phyloP scores from a whole-genome alignment of 1,140 invertebrate genomes.

The Orchestia grillus region DNA sequence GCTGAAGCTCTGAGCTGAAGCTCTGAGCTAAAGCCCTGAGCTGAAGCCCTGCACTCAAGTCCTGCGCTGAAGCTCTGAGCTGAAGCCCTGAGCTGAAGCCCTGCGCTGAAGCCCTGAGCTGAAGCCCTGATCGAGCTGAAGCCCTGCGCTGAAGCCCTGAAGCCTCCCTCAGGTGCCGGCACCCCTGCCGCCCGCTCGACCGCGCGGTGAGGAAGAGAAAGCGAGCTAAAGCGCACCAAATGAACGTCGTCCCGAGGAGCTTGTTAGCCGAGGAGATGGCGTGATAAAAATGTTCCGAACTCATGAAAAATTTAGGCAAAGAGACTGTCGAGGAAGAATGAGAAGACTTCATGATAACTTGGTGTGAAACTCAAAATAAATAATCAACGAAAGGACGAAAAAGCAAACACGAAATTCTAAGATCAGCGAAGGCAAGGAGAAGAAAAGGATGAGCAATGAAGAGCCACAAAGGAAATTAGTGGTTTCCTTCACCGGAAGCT shows the following conservation, averaged over 20 bases:
- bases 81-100: too few relatives aligned
- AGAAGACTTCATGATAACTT: too few relatives aligned
- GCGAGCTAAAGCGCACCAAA: neutral
- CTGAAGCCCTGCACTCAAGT: too few relatives aligned
- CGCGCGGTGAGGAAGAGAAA: neutral
- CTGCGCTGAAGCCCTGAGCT: too few relatives aligned
- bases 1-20: too few relatives aligned
- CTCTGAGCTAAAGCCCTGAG: too few relatives aligned
- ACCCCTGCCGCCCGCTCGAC: too few relatives aligned
- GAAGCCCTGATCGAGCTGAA: too few relatives aligned
- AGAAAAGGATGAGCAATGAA: neutral
- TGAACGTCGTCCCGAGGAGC: neutral
- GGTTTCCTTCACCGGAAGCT: neutral
- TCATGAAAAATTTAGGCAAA: neutral
- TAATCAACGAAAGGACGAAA: neutral
- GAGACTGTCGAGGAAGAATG: neutral
- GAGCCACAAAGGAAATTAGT: neutral
- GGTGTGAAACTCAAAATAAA: neutral
- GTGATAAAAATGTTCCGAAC: neutral
- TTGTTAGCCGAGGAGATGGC: neutral
- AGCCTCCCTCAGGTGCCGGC: too few relatives aligned
- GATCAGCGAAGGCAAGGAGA: neutral
- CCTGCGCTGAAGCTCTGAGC: too few relatives aligned
- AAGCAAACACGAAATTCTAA: neutral
- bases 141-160: too few relatives aligned